Evolutionary conservation across 2,888 invertebrate species (phyloP).

Genomic region (Stenchaetothrips biformis): DNA sequence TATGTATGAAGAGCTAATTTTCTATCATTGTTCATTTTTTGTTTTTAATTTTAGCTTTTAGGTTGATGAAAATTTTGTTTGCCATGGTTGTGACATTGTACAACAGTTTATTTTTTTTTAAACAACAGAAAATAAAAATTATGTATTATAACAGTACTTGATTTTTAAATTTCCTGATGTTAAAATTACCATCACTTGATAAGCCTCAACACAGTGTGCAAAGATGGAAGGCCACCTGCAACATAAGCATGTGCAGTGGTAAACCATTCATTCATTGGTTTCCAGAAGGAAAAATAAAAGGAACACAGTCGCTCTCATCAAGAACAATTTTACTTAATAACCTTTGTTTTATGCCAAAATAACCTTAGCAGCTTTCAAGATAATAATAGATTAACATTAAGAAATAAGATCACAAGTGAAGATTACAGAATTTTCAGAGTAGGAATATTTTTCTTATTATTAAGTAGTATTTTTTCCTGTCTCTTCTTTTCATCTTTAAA

Average conservation of each 20-base stretch:
- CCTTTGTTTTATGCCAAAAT: background rate
- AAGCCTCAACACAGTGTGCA: no score
- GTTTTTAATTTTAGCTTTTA: background rate
- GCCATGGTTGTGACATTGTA: background rate
- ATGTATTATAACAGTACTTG: background rate
- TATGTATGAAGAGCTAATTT: background rate
- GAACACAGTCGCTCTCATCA: background rate
- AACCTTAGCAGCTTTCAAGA: background rate
- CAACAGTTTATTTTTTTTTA: background rate
- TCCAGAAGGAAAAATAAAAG: no score
- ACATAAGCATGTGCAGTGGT: no score
- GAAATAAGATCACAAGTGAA: background rate
- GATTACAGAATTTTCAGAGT: background rate
- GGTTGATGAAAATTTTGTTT: background rate
- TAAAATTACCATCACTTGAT: no score
- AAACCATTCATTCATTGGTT: no score
- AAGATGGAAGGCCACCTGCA: no score
- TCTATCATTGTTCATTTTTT: background rate
- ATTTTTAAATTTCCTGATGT: background rate
- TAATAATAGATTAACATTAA: background rate
- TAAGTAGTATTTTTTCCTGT: slow-evolving; percentile 70
- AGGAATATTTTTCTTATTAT: slow-evolving; percentile 55
- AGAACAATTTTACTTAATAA: background rate
- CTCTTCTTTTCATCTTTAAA: slow-evolving; percentile 82
- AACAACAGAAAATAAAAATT: background rate